Percentiles rank a stretch among this genome's conserved stretches.
These are phyloP conservation scores for Alauda arvensis DNA, from an alignment of 2,797 vertebrate species.

Conservation along the genomic window DNA sequence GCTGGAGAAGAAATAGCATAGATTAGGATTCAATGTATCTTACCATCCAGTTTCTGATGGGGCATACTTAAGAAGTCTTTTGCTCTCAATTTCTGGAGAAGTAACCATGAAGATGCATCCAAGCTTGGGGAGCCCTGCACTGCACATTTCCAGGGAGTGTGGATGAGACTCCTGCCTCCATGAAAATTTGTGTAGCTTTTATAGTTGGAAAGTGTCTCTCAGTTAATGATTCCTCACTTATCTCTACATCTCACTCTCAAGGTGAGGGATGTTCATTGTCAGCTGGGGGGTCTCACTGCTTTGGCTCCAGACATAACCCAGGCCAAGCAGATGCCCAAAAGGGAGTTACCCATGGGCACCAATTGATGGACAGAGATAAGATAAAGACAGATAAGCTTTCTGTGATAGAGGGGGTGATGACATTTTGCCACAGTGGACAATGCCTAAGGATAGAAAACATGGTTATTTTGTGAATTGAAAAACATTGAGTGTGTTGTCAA, in stretches of 20 bases:
- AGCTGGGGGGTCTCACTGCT: neutral
- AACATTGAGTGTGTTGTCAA: neutral
- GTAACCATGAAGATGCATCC: accelerated
- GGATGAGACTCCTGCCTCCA: neutral
- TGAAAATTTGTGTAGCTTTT: neutral
- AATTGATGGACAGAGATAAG: neutral
- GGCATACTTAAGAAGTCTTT: neutral
- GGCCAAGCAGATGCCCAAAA: neutral
- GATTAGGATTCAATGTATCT: neutral
- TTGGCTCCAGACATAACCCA: neutral
- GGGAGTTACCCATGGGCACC: neutral
- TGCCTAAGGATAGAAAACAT: neutral
- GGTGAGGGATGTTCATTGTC: neutral
- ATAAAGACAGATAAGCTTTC: neutral
- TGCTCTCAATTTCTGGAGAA: neutral
- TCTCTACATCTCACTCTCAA: accelerated
- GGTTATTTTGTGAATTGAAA: neutral
- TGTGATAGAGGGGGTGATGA: neutral
- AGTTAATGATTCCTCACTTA: neutral
- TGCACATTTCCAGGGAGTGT: neutral
- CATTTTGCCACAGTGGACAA: neutral
- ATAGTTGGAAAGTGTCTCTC: neutral
- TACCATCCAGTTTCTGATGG: neutral
- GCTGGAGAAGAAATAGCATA: neutral
- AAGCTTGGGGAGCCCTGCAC: neutral